A percentile compares a stretch with the other conserved stretches of the same genome.
Evolutionary conservation across 1,140 invertebrate genomes (phyloP).

Genomic region (Pomacea maculata): DNA sequence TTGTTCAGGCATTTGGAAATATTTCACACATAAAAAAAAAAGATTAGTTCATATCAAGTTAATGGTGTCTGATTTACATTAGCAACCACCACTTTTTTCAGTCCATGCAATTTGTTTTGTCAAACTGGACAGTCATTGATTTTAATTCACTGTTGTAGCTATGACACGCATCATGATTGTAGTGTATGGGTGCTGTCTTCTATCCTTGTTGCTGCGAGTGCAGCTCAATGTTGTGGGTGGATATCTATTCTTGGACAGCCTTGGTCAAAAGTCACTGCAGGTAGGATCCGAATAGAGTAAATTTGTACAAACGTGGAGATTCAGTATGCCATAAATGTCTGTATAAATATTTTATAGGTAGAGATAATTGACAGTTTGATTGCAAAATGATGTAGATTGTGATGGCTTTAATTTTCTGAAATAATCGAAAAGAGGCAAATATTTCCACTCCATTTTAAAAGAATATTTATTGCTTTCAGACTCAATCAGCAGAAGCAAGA

Average conservation of each 20-base stretch:
- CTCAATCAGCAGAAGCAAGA: background rate
- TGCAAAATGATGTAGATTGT: background rate
- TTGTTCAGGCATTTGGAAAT: too few relatives aligned
- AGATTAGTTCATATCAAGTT: too few relatives aligned
- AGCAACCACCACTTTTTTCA: too few relatives aligned
- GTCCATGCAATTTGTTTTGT: too few relatives aligned
- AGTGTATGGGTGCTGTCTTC: slow-evolving; percentile 83
- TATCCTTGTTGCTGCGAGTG: slow-evolving; percentile 81
- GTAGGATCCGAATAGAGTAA: slow-evolving; percentile 54
- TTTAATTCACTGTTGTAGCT: slow-evolving; percentile 45
- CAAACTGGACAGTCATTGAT: too few relatives aligned
- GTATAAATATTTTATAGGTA: too few relatives aligned
- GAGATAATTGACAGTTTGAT: background rate
- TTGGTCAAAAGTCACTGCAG: slow-evolving; percentile 30
- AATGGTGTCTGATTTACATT: too few relatives aligned
- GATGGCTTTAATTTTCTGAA: background rate
- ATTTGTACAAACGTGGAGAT: too few relatives aligned
- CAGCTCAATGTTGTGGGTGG: slow-evolving; percentile 89
- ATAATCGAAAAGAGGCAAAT: background rate
- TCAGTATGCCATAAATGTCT: too few relatives aligned
- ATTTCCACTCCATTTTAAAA: too few relatives aligned
- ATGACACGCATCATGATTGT: slow-evolving; percentile 71
- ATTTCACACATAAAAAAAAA: too few relatives aligned
- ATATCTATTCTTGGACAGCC: slow-evolving; percentile 78
- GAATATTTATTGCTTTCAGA: background rate